phyloP scores from a whole-genome alignment of 30 jellyfish, hydroid and myxozoan genomes.

The Clytia hemisphaerica region DNA sequence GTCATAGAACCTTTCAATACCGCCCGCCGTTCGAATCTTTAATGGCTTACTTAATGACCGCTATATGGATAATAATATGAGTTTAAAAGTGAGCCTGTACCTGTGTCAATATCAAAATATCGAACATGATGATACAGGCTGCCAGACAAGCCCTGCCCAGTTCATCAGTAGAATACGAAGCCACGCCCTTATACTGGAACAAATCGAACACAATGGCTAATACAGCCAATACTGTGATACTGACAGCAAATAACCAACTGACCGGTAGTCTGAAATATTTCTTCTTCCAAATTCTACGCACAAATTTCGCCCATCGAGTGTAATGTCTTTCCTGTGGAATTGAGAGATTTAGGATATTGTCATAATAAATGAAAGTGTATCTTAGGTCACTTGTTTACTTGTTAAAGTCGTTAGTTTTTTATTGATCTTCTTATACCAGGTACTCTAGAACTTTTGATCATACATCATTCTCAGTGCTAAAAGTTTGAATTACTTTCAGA shows the following conservation, averaged over 20 bases:
- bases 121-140: not conserved
- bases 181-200: not conserved
- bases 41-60: too few species aligned
- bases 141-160: constrained; percentile 3
- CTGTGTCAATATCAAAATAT: not conserved
- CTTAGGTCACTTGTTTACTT: too few species aligned
- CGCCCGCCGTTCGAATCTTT: too few species aligned
- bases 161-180: not conserved
- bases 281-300: constrained; percentile 19
- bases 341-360: too few species aligned
- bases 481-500: too few species aligned
- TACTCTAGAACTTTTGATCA: too few species aligned
- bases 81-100: not conserved
- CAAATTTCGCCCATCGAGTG: constrained; percentile 25
- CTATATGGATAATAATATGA: not conserved
- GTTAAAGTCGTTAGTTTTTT: too few species aligned
- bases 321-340: constrained; percentile 42
- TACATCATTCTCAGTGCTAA: too few species aligned
- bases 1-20: too few species aligned
- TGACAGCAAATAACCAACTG: not conserved
- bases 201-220: not conserved
- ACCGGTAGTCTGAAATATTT: not conserved
- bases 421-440: too few species aligned
- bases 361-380: too few species aligned
- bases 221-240: not conserved